These are phyloP conservation scores for Odontomyia ornata DNA, from an alignment of 2,888 invertebrate species.

Conservation along the genomic window DNA sequence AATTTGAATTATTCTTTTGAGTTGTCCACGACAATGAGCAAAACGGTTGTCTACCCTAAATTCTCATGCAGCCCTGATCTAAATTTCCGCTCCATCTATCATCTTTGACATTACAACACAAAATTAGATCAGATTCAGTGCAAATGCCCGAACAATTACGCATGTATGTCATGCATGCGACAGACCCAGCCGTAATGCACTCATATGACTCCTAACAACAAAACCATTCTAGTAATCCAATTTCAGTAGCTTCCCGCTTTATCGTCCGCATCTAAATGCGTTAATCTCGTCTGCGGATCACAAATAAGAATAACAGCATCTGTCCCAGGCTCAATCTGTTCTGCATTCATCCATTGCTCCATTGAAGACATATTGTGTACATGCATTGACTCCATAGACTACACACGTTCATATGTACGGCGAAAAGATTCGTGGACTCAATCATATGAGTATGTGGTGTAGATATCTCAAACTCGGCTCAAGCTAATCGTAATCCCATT, in stretches of 20 bases:
- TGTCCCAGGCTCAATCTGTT: constrained; percentile 26
- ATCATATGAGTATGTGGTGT: too few species aligned
- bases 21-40: too few species aligned
- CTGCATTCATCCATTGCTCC: constrained; percentile 11
- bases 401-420: background rate
- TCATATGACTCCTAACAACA: background rate
- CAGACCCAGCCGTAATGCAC: background rate
- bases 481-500: constrained; percentile 21
- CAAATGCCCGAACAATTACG: background rate
- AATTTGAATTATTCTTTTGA: too few species aligned
- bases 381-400: background rate
- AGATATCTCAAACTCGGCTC: constrained; percentile 1
- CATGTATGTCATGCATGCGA: background rate
- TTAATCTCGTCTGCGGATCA: constrained; percentile 26
- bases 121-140: constrained; percentile 9
- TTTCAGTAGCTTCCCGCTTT: constrained; percentile 32
- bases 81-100: constrained; percentile 25
- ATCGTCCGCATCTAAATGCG: constrained; percentile 1
- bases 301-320: constrained; percentile 14
- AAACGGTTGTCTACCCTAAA: too few species aligned
- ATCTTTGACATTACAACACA: background rate
- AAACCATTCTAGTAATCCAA: constrained; percentile 32
- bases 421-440: background rate
- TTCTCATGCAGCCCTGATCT: background rate
- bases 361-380: background rate